Conservation (phyloP, 2,113 vertebrate genomes). For the Antechinus stuartii region DNA sequence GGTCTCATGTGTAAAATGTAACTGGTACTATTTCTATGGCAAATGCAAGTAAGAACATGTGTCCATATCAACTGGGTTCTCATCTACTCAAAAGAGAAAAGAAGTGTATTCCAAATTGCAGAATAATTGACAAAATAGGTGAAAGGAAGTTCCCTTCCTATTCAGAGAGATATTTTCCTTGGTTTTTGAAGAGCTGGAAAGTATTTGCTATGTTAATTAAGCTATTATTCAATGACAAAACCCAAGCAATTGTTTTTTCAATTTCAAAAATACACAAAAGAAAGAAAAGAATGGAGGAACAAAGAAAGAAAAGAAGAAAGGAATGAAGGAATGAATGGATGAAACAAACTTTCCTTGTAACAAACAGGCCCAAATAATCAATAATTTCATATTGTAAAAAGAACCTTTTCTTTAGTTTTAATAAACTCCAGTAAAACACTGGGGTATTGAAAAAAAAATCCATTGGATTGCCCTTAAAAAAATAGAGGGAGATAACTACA, state of each 20-base stretch:
- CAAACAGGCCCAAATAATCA: not conserved
- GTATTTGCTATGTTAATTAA: conserved; percentile 71
- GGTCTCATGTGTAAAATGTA: not conserved
- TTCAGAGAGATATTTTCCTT: conserved; percentile 44
- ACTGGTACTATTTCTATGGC: not conserved
- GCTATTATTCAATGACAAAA: conserved; percentile 75
- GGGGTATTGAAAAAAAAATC: not conserved
- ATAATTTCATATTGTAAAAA: not conserved
- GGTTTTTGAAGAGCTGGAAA: conserved; percentile 63
- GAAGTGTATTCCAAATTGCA: conserved; percentile 51
- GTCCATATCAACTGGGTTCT: not conserved
- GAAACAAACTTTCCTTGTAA: not conserved
- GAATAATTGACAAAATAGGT: conserved; percentile 40
- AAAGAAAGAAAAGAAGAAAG: not conserved
- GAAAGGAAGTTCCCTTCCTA: not conserved
- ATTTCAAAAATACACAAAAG: conserved; percentile 43
- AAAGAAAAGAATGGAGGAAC: not conserved
- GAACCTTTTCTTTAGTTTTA: not conserved
- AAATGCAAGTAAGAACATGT: not conserved
- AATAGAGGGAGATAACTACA: not conserved
- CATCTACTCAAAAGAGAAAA: not conserved
- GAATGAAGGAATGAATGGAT: too few species aligned
- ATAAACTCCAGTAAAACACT: not conserved
- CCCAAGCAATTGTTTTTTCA: conserved; percentile 54
- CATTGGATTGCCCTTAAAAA: not conserved